These are phyloP conservation scores for Mesoligia furuncula DNA, from an alignment of 2,888 invertebrate species.

Conservation along the genomic window DNA sequence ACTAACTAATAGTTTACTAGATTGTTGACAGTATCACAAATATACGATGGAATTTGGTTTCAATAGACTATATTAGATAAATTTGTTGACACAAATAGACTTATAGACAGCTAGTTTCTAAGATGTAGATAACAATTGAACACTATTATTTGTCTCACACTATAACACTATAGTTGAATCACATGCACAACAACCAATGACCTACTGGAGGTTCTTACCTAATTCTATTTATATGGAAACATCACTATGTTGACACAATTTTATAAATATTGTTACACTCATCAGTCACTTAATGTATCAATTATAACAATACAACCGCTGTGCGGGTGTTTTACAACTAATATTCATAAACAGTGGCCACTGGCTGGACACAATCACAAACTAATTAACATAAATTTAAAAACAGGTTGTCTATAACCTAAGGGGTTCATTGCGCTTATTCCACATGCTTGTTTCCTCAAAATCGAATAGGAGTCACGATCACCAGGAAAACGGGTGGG, in stretches of 20 bases:
- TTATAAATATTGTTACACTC: constrained; percentile 58
- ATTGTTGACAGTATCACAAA: background rate
- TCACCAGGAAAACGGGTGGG: constrained; percentile 88
- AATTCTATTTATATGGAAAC: constrained; percentile 47
- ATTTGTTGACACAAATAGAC: constrained; percentile 25
- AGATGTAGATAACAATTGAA: background rate
- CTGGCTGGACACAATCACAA: constrained; percentile 65
- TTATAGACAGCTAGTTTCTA: constrained; percentile 17
- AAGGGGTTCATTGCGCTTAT: constrained; percentile 81
- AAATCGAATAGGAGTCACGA: constrained; percentile 82
- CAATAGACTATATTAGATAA: constrained; percentile 4
- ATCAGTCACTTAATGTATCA: constrained; percentile 46
- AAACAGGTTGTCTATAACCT: constrained; percentile 82
- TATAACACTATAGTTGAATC: constrained; percentile 15
- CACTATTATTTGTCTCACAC: constrained; percentile 20
- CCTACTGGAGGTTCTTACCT: constrained; percentile 33
- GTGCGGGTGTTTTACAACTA: constrained; percentile 35
- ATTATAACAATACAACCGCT: constrained; percentile 42
- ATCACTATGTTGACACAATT: constrained; percentile 54
- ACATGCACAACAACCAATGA: constrained; percentile 32
- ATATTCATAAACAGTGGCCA: constrained; percentile 52
- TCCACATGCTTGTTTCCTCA: constrained; percentile 82
- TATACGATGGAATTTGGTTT: constrained; percentile 4
- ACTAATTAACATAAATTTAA: constrained; percentile 78
- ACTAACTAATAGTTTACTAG: background rate